phyloP scores from a whole-genome alignment of 2,888 invertebrate species.

The Tenthredo distinguenda region DNA sequence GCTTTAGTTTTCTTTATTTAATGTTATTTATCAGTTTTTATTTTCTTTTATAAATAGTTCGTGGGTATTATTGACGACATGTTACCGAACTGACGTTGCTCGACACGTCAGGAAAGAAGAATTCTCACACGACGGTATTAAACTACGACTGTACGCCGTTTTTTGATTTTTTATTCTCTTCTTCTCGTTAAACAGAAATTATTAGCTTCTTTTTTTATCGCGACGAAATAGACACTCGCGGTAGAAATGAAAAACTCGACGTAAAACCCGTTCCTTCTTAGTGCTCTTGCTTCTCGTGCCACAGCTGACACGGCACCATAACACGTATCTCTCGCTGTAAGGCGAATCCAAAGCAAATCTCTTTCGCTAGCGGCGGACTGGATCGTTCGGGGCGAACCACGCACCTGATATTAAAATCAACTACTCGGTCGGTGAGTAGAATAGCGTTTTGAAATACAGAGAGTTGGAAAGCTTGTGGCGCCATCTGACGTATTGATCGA shows the following conservation, averaged over 20 bases:
- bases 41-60: neutral
- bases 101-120: neutral
- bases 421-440: neutral
- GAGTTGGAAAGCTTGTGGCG: neutral
- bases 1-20: neutral
- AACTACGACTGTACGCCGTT: neutral
- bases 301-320: slow-evolving; percentile 45
- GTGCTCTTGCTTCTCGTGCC: slow-evolving; percentile 40
- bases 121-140: neutral
- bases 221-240: neutral
- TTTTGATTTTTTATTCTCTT: neutral
- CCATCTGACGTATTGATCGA: neutral
- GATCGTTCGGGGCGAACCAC: neutral
- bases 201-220: neutral
- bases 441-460: neutral
- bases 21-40: neutral
- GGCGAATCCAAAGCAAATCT: neutral
- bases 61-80: neutral
- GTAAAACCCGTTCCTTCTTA: neutral
- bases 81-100: neutral
- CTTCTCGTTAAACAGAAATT: neutral
- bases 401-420: neutral
- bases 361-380: neutral
- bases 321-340: neutral
- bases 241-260: neutral